phyloP scores from a whole-genome alignment of 1,140 invertebrate genomes.

The Nephila pilipes region DNA sequence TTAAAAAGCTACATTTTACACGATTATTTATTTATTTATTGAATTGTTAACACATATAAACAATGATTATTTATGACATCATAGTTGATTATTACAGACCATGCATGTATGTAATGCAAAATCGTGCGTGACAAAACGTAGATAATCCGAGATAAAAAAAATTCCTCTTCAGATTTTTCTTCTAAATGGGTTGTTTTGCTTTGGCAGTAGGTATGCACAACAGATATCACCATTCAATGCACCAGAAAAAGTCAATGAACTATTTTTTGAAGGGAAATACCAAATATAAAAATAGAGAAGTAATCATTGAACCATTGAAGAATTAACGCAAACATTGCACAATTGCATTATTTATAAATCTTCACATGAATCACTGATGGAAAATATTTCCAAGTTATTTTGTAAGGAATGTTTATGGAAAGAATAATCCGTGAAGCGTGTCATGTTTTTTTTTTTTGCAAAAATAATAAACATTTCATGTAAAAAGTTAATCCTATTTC shows the following conservation, averaged over 20 bases:
- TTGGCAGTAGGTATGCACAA: neutral
- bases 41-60: neutral
- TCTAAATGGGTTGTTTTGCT: neutral
- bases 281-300: neutral
- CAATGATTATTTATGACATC: neutral
- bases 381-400: neutral
- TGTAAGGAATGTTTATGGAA: neutral
- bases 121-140: neutral
- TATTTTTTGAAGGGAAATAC: constrained; percentile 7
- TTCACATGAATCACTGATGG: neutral
- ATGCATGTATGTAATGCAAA: neutral
- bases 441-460: neutral
- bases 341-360: constrained; percentile 10
- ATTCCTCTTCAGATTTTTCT: neutral
- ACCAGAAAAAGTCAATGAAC: constrained; percentile 28
- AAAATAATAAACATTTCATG: neutral
- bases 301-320: constrained; percentile 22
- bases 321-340: neutral
- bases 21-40: constrained; percentile 12
- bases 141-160: neutral
- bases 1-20: neutral
- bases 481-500: neutral
- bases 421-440: neutral
- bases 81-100: neutral
- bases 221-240: neutral